Base-by-base conservation (phyloP, 2,113 vertebrate species). In the Argyrosomus japonicus region DNA sequence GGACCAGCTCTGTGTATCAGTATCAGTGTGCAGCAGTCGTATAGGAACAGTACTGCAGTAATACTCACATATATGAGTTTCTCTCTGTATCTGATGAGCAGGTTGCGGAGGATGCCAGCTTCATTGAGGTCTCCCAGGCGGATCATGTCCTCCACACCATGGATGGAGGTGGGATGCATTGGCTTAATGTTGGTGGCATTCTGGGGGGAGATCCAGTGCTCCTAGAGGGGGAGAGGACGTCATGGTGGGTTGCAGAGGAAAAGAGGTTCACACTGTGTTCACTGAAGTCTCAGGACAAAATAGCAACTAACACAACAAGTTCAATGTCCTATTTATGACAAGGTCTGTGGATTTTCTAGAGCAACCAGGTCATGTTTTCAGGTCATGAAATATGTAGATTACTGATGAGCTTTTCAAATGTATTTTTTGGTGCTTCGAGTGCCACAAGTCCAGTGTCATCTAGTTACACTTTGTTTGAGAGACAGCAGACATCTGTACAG, bases 91-190 rank as follows among this genome's bases (percentile, higher is more conserved):
- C 98, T 96, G 81, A 99, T 99, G 69, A 99, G 96, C 74, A 99
- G 95, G 84, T 99, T 99, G n/a, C 98, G 95, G 40, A 99, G 96
- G 81, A 99, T 99, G 19, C 98, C 98, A 0, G 98, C 98, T 83
- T 99, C 98, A 0, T 99, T 99, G 77, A 99, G 95, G 88, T 99
- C 98, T 27, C 98, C 98, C 62, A 99, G 93, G 21, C 97, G 97
- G 92, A 99, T 99, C 98, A 99, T 99, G 94, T 99, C 98, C 70
- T 99, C 97, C 92, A 99, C 98, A 0, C 98, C 98, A 0, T 99
- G 98, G 88, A 99, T 97, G 12, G 98, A 99, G 5, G 98, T 99
- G 5, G 98, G 98, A 53, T 99, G 98, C 98, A 99, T 99, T 13
- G 98, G 98, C 77, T 99, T 99, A 87, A 99, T 98, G 92, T 98